These are phyloP conservation scores for Poeciliopsis paucimaculata DNA, from an alignment of 2,797 vertebrate species.

Conservation along the genomic window DNA sequence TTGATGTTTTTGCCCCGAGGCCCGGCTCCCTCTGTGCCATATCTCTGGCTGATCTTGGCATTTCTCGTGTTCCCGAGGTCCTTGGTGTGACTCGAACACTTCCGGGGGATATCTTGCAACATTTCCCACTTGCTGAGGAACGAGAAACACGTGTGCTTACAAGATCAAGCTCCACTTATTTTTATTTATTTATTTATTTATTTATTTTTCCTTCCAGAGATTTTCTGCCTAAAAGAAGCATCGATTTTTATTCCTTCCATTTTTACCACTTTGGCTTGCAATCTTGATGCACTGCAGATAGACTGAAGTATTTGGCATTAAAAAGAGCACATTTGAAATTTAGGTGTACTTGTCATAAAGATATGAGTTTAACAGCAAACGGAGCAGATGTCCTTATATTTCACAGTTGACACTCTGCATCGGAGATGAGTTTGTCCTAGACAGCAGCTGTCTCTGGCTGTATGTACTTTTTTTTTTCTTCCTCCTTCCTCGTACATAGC, in stretches of 20 bases:
- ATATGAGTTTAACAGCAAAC: conserved; percentile 41
- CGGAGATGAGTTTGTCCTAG: conserved; percentile 56
- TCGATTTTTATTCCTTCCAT: conserved; percentile 12
- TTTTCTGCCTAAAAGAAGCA: conserved; percentile 16
- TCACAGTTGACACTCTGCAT: conserved; percentile 58
- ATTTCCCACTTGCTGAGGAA: conserved; percentile 54
- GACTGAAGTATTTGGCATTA: conserved; percentile 30
- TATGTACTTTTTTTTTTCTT: conserved; percentile 37
- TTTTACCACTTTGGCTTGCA: conserved; percentile 12
- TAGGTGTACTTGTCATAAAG: conserved; percentile 39
- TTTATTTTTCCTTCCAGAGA: not conserved
- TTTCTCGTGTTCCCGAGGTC: conserved; percentile 62
- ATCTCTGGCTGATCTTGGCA: conserved; percentile 74
- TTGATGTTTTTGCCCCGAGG: conserved; percentile 61
- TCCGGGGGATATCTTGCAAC: conserved; percentile 56
- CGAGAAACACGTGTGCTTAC: conserved; percentile 49
- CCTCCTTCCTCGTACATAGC: conserved; percentile 30
- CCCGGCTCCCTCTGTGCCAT: conserved; percentile 42
- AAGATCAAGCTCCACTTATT: conserved; percentile 38
- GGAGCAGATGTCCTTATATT: conserved; percentile 57
- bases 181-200: not conserved
- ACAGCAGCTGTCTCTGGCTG: conserved; percentile 63
- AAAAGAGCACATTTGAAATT: conserved; percentile 29
- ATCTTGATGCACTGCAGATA: conserved; percentile 11
- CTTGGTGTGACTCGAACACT: conserved; percentile 64